These are phyloP conservation scores for Synergus itoensis DNA, from an alignment of 2,888 invertebrate species.

Conservation along the genomic window DNA sequence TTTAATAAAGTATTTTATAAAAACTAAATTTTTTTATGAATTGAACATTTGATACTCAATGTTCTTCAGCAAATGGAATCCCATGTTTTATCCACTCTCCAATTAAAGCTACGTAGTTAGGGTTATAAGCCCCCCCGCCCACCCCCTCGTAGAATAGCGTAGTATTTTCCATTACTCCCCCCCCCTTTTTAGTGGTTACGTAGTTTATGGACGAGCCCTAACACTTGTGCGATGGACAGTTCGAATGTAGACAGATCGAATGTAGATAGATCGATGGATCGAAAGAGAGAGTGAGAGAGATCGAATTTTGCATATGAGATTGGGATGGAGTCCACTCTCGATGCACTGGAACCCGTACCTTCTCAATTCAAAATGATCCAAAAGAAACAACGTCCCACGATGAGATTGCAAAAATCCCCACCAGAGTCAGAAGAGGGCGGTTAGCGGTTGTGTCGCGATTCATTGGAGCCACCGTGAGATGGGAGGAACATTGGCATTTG, in stretches of 20 bases:
- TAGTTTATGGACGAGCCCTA: too few species aligned
- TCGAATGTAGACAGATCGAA: neutral
- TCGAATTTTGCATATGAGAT: neutral
- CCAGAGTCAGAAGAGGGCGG: neutral
- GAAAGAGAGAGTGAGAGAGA: neutral
- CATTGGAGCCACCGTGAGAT: slow-evolving; percentile 18
- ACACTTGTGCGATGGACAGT: neutral
- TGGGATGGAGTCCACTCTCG: neutral
- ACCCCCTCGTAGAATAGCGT: too few species aligned
- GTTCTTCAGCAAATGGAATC: too few species aligned
- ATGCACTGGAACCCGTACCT: slow-evolving; percentile 9
- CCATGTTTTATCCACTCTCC: too few species aligned
- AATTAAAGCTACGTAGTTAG: too few species aligned
- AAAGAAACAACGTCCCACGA: slow-evolving; percentile 5
- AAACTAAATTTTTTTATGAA: too few species aligned
- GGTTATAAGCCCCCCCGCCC: too few species aligned
- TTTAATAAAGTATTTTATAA: too few species aligned
- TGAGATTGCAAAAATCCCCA: slow-evolving; percentile 11
- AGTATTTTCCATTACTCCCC: too few species aligned
- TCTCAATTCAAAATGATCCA: neutral
- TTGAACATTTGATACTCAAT: too few species aligned
- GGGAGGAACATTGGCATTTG: slow-evolving; percentile 21
- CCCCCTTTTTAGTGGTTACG: too few species aligned
- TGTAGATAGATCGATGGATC: neutral
- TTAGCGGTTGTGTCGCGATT: neutral